Evolutionary conservation across 2,888 invertebrate species (phyloP), one percentile per base, ranked within the genome.

Genomic region (Ommatoiulus sabulosus): DNA sequence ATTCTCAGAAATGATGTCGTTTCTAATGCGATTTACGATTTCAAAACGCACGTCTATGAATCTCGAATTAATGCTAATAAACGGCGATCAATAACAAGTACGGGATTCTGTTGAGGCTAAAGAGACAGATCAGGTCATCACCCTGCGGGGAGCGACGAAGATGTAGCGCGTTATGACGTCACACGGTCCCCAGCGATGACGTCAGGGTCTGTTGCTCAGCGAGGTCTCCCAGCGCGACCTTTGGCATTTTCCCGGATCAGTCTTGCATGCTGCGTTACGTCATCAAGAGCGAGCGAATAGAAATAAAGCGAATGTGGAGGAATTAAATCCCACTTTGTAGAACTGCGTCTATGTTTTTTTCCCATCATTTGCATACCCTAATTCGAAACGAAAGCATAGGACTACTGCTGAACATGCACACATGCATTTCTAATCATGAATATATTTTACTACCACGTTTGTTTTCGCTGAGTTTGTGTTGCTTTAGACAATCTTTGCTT

Each of bases 31-130:
- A 48, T 48, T 48, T 48, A 48, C 48, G 48, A 48, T 48, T 48
- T 48, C 48, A 48, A 48, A 48, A 48, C 12, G 48, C 8, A 2
- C 48, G 48, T 48, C 48, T 72, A 24, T 72, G 24, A 72, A n/a
- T 72, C 72, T 24, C 72, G 72, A 72, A 72, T 72, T 72, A 72
- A 72, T 24, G 72, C 72, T n/a, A 72, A 72, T 72, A 20, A 72
- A 72, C 72, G 15, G 5, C 6, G 72, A 72, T 72, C 72, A 72
- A 72, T 72, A 72, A 72, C 72, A 72, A 24, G 24, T n/a, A 24
- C 72, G 24, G 2, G 24, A 35, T n/a, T 72, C 20, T 5, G 72
- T 10, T 72, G 24, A 24, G 8, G 24, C 72, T 7, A 35, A 72
- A 72, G 24, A 6, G 72, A 72, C 8, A 10, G 20, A 72, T 3